Percentiles rank a stretch among this genome's conserved stretches.
Conservation (phyloP, 2,888 invertebrate species). For the Andrena praecox region DNA sequence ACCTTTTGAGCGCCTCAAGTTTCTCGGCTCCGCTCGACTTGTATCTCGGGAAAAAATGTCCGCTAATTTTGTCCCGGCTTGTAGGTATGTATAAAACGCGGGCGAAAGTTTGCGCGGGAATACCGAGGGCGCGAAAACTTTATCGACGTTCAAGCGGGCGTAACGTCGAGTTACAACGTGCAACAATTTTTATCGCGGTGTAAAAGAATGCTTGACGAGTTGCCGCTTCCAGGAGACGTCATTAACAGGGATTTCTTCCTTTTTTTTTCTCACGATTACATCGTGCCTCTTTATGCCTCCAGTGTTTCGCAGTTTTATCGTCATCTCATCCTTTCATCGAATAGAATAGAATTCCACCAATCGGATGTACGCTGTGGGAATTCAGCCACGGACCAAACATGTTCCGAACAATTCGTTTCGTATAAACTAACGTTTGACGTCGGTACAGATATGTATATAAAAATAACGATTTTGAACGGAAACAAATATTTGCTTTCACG, state of each 20-base stretch:
- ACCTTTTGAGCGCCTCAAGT: constrained; percentile 41
- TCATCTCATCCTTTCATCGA: not conserved
- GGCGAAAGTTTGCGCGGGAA: constrained; percentile 39
- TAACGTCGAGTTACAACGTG: not conserved
- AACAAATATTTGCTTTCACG: constrained; percentile 33
- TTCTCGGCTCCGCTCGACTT: constrained; percentile 24
- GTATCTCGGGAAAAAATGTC: constrained; percentile 43
- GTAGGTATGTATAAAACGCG: constrained; percentile 48
- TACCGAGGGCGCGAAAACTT: constrained; percentile 27
- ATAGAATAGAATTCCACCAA: not conserved
- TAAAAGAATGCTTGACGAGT: constrained; percentile 15
- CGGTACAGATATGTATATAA: not conserved
- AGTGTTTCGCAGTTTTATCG: not conserved
- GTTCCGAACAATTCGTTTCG: constrained; percentile 14
- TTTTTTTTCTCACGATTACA: not conserved
- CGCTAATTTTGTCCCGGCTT: constrained; percentile 49
- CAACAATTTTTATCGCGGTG: not conserved
- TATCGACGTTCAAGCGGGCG: constrained; percentile 9
- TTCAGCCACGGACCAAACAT: not conserved
- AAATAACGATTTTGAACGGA: constrained; percentile 24
- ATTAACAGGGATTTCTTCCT: not conserved
- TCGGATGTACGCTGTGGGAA: constrained; percentile 1
- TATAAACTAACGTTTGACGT: constrained; percentile 12
- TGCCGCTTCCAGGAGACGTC: not conserved
- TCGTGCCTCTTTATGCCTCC: not conserved